Percentiles rank a stretch among this genome's conserved stretches.
These are phyloP conservation scores for Xestia sexstrigata DNA, from an alignment of 2,888 invertebrate species.

Conservation along the genomic window DNA sequence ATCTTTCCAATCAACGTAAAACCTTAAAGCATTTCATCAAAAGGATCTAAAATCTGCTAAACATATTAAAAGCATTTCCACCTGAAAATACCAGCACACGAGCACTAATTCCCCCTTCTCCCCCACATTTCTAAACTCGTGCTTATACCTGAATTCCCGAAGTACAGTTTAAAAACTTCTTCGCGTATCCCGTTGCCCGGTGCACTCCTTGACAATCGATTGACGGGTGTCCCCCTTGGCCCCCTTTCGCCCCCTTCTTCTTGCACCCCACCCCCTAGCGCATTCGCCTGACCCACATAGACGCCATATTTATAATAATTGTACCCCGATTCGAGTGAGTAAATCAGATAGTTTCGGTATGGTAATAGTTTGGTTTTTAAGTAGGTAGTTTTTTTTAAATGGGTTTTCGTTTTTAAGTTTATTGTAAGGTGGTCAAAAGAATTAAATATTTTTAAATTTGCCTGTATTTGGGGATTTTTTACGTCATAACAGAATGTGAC, in stretches of 20 bases:
- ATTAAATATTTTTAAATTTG: background rate
- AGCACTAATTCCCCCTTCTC: constrained; percentile 36
- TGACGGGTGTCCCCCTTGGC: constrained; percentile 87
- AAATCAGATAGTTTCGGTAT: constrained; percentile 69
- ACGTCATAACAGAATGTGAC: background rate
- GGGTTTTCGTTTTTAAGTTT: background rate
- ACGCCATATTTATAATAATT: constrained; percentile 90
- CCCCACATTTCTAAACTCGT: constrained; percentile 37
- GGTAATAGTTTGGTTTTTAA: constrained; percentile 47
- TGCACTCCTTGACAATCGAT: constrained; percentile 91
- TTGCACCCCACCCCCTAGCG: constrained; percentile 70
- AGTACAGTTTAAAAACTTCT: constrained; percentile 75
- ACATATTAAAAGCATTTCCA: constrained; percentile 34
- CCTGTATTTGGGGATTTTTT: background rate
- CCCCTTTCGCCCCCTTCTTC: constrained; percentile 65
- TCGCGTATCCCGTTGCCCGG: constrained; percentile 71
- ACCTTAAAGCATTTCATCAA: background rate
- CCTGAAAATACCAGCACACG: constrained; percentile 14
- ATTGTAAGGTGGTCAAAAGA: background rate
- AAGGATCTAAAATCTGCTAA: background rate
- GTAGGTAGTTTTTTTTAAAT: background rate
- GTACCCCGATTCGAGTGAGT: constrained; percentile 77
- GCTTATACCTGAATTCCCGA: constrained; percentile 64
- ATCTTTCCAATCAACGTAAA: background rate
- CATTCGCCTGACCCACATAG: constrained; percentile 87